Evolutionary conservation across 2,888 invertebrate species (phyloP), one percentile per base, ranked within the genome.

Genomic region (Folsomia manolachei): DNA sequence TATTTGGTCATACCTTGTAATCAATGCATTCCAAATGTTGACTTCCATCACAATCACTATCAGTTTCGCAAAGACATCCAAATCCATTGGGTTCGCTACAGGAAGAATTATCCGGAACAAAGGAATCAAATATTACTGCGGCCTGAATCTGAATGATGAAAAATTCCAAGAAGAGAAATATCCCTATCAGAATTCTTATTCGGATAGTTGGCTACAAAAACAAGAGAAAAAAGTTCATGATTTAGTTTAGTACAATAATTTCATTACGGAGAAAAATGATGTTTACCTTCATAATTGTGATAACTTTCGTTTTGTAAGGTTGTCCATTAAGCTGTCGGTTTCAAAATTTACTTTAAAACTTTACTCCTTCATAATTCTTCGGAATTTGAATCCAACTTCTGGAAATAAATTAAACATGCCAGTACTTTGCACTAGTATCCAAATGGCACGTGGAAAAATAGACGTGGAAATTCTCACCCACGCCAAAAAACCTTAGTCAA

Each of bases 1-100:
- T 24, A 63, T 2, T 63, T 4, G 62, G 1, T 26, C 51, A 64
- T 68, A 76, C 76, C 70, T 70, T 72, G 56, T 70, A 72, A 61
- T 76, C 76, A 27, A 73, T 71, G 27, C 76, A 76, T 51, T 76
- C 76, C 53, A 76, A 60, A 26, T 23, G 51, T 27, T 72, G 72
- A 2, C 51, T 52, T 24, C 53, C 1, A 52, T 73, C 66, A 25
- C 76, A 76, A 18, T 65, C 69, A 25, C 39, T 56, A 7, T 63
- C 64, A 2, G 25, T 21, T 19, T 56, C 25, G 25, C 76, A 76
- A 1, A 71, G 51, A 63, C 76, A 76, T 24, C 73, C 74, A 39
- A 67, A 60, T 2, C 65, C 73, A n/a, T 74, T 74, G 4, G 27
- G 23, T 27, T 69, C 69, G 1, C 24, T 14, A 60, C 75, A 75